Percentiles rank a stretch among this genome's conserved stretches.
Evolutionary conservation across 1,140 invertebrate genomes (phyloP).

Genomic region (Physella acuta): DNA sequence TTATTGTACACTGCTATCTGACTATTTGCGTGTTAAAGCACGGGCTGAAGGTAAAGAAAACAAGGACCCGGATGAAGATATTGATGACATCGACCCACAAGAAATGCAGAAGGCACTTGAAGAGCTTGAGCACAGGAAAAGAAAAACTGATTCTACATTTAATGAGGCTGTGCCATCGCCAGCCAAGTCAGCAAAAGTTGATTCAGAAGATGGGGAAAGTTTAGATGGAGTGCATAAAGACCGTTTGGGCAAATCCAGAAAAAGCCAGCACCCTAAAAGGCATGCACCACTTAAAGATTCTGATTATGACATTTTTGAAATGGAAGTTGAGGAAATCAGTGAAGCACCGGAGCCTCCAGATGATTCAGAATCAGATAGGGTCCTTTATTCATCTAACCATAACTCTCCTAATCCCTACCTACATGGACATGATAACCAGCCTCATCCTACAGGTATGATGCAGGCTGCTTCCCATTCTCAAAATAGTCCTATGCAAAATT

Average conservation of each 20-base stretch:
- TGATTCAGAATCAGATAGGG: not conserved
- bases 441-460: not conserved
- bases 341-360: slow-evolving; percentile 27
- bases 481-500: not conserved
- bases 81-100: slow-evolving; percentile 14
- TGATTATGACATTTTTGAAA: slow-evolving; percentile 39
- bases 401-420: not conserved
- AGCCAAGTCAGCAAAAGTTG: not conserved
- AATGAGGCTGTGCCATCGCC: not conserved
- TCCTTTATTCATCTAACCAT: slow-evolving; percentile 9
- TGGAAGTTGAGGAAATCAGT: slow-evolving; percentile 43
- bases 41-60: slow-evolving; percentile 21
- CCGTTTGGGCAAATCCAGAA: slow-evolving; percentile 6
- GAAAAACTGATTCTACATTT: not conserved
- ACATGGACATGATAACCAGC: not conserved
- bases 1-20: slow-evolving; percentile 46
- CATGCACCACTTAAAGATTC: slow-evolving; percentile 20
- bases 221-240: not conserved
- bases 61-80: slow-evolving; percentile 31
- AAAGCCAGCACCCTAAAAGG: not conserved
- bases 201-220: not conserved
- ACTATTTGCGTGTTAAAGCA: slow-evolving; percentile 34
- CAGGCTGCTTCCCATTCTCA: not conserved
- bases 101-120: slow-evolving; percentile 5
- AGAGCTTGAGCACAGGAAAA: not conserved